Base-by-base conservation (phyloP, 2,797 vertebrate genomes). In the Gymnocypris eckloni region DNA sequence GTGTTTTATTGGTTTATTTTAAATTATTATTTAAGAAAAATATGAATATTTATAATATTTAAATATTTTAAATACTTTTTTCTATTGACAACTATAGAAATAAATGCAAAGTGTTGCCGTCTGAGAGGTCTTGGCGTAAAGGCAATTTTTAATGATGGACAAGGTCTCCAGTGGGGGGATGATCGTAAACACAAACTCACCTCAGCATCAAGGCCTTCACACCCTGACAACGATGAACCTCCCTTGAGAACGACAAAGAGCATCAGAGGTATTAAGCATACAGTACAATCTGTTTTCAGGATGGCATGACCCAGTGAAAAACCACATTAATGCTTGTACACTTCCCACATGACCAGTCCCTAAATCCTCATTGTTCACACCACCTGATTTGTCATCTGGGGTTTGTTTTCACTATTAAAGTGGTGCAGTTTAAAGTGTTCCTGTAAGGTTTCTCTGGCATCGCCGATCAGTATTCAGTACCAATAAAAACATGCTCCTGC, bases 191-290 rank as follows among this genome's bases (percentile, higher is more conserved):
- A 64, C 61, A 64, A 64, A 64, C 61, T 64, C 59, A 28, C 4
- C 25, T 64, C n/a, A 28, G 25, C 54, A 64, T 67, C 45, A 86
- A 83, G 37, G 45, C 48, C 69, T 84, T 28, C 52, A 77, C 43
- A 52, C 33, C 13, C 73, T 28, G 54, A 64, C 79, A 28, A 48
- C 33, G 1, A 76, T 59, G 48, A 48, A 48, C 28, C 79, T 81
- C 89, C 88, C 89, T 89, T 90, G 89, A 54, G 85, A 91, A 87
- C 70, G 66, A 64, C 28, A 54, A 76, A 71, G 52, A 71, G 1
- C 4, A 85, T 66, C 77, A 86, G 50, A 71, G 48, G 50, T 37
- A 39, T 13, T n/a, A 41, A 12, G n/a, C 18, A 0, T 6, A 12
- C 45, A 50, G 20, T 70, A 25, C 10, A 9, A 56, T 39, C 13